phyloP scores from a whole-genome alignment of 1,140 invertebrate species.

The Pentalonia nigronervosa region DNA sequence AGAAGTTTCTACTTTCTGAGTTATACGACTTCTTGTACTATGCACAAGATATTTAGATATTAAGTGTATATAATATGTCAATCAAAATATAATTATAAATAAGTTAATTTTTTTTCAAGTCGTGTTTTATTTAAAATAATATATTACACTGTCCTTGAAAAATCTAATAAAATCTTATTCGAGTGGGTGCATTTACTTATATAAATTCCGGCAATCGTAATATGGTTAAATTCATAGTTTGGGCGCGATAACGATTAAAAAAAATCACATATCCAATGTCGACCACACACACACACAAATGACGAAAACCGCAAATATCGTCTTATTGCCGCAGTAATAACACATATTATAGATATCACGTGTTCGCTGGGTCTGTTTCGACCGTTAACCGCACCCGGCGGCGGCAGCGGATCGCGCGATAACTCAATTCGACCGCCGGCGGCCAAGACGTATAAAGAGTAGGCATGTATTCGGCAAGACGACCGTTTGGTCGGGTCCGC shows the following conservation, averaged over 20 bases:
- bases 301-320: not conserved
- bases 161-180: too few relatives aligned
- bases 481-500: not conserved
- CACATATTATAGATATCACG: not conserved
- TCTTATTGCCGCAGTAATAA: not conserved
- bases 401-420: not conserved
- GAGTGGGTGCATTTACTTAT: too few relatives aligned
- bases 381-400: conserved; percentile 49
- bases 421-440: conserved; percentile 1
- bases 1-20: too few relatives aligned
- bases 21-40: too few relatives aligned
- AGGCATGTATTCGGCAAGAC: not conserved
- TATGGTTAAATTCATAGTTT: not conserved
- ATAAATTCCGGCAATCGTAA: too few relatives aligned
- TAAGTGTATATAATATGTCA: too few relatives aligned
- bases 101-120: too few relatives aligned
- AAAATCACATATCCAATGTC: not conserved
- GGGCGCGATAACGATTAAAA: not conserved
- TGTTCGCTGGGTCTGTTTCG: not conserved
- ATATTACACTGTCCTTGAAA: too few relatives aligned
- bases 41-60: too few relatives aligned
- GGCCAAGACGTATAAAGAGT: not conserved
- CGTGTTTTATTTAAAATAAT: too few relatives aligned
- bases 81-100: too few relatives aligned
- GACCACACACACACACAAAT: not conserved